Evolutionary conservation across 2,113 vertebrate genomes (phyloP).

Genomic region (Nycticorax nycticorax): DNA sequence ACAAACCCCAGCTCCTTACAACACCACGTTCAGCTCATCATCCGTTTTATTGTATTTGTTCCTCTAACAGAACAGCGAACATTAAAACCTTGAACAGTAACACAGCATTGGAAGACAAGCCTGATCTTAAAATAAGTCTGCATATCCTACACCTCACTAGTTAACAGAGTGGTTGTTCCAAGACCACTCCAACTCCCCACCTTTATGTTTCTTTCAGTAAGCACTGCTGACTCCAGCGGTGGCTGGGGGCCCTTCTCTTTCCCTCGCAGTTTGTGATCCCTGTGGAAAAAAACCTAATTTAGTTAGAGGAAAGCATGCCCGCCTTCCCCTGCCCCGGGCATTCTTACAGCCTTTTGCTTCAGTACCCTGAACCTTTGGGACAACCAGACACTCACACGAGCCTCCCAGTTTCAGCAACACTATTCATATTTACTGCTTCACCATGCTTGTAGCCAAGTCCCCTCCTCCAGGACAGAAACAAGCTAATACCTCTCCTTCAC

Average conservation of each 20-base stretch:
- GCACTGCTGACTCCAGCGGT: constrained; percentile 40
- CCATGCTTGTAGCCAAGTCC: fast-evolving
- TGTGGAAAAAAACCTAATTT: constrained; percentile 19
- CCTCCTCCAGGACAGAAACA: background rate
- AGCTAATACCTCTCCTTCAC: constrained; percentile 69
- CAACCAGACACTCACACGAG: background rate
- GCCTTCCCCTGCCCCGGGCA: background rate
- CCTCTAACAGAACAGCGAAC: fast-evolving
- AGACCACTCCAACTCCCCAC: constrained; percentile 33
- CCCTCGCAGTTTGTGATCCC: constrained; percentile 72
- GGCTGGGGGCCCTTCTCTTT: constrained; percentile 74
- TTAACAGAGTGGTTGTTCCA: background rate
- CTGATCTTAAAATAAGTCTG: background rate
- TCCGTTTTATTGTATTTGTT: fast-evolving
- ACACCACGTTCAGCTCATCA: fast-evolving
- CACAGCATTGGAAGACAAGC: background rate
- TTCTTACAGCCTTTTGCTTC: background rate
- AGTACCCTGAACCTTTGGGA: background rate
- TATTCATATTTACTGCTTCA: background rate
- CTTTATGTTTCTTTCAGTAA: constrained; percentile 62
- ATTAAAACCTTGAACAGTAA: background rate
- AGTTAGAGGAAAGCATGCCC: background rate
- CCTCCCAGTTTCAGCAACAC: background rate
- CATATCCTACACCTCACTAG: background rate
- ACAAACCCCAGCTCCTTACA: no score